phyloP scores from a whole-genome alignment of 2,888 invertebrate genomes.

The Perizoma affinitatum region DNA sequence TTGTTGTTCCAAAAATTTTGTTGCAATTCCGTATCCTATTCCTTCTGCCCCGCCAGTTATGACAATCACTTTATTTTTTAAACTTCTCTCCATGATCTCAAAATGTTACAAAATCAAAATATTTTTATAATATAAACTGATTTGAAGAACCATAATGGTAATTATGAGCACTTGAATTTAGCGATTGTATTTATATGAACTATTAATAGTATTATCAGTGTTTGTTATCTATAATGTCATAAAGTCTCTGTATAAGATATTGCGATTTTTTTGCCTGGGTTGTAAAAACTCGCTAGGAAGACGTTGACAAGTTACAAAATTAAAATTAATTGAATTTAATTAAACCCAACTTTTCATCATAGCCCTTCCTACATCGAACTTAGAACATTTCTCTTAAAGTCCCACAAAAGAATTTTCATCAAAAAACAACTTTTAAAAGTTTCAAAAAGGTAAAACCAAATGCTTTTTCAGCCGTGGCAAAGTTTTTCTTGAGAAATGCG shows the following conservation, averaged over 20 bases:
- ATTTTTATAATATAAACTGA: too few relatives aligned
- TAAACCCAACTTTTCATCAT: constrained; percentile 19
- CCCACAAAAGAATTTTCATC: constrained; percentile 41
- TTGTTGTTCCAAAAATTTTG: constrained; percentile 59
- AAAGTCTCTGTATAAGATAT: too few relatives aligned
- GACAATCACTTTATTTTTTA: constrained; percentile 38
- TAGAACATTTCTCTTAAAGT: constrained; percentile 36
- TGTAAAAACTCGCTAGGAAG: not conserved
- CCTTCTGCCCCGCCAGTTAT: constrained; percentile 78
- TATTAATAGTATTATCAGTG: too few relatives aligned
- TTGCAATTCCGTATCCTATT: constrained; percentile 67
- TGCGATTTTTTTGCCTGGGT: not conserved
- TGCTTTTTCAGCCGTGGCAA: constrained; percentile 39
- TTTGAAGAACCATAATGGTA: too few relatives aligned
- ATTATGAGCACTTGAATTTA: too few relatives aligned
- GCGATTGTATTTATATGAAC: too few relatives aligned
- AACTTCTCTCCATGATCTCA: constrained; percentile 25
- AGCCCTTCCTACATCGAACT: constrained; percentile 33
- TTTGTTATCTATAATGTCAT: too few relatives aligned
- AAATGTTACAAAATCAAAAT: not conserved
- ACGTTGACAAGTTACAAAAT: not conserved
- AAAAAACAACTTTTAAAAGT: constrained; percentile 32
- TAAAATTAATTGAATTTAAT: constrained; percentile 23
- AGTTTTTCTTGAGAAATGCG: constrained; percentile 38
- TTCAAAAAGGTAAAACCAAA: constrained; percentile 38